Percentiles rank a stretch among this genome's conserved stretches.
phyloP scores from a whole-genome alignment of 2,888 invertebrate genomes.

The Drosophila barbarae region DNA sequence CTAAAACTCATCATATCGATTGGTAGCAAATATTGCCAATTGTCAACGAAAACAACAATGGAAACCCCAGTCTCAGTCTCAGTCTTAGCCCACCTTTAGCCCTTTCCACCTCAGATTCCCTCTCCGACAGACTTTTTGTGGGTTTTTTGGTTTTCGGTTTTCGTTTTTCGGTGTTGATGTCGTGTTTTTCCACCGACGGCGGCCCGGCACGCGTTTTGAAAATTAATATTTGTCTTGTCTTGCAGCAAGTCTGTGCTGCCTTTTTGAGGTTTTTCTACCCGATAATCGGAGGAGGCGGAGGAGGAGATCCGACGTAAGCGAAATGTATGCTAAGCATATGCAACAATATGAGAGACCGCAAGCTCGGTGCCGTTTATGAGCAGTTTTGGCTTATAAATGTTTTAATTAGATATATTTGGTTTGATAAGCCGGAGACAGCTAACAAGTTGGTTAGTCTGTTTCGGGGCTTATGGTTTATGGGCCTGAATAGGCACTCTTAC shows the following conservation, averaged over 20 bases:
- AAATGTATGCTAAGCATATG: slow-evolving; percentile 69
- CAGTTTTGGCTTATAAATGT: slow-evolving; percentile 67
- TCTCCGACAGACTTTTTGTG: slow-evolving; percentile 22
- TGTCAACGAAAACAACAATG: slow-evolving; percentile 34
- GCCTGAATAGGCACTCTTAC: slow-evolving; percentile 10
- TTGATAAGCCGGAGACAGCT: slow-evolving; percentile 66
- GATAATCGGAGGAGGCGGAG: slow-evolving; percentile 49
- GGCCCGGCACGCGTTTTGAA: slow-evolving; percentile 65
- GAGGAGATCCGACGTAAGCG: slow-evolving; percentile 26
- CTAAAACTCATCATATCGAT: slow-evolving; percentile 13
- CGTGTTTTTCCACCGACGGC: slow-evolving; percentile 44
- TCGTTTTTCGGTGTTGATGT: slow-evolving; percentile 41
- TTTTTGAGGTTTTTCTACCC: slow-evolving; percentile 56
- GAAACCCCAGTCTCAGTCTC: slow-evolving; percentile 11
- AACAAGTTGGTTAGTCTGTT: slow-evolving; percentile 63
- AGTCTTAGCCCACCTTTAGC: neutral
- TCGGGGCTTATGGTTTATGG: slow-evolving; percentile 57
- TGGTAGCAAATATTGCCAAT: slow-evolving; percentile 15
- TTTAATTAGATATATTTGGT: slow-evolving; percentile 71
- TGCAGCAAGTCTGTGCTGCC: slow-evolving; percentile 31
- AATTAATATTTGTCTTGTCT: slow-evolving; percentile 66
- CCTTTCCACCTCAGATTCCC: slow-evolving; percentile 7
- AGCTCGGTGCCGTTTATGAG: slow-evolving; percentile 64
- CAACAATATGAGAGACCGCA: slow-evolving; percentile 49
- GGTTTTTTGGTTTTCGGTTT: slow-evolving; percentile 18